phyloP scores from a whole-genome alignment of 2,888 invertebrate genomes.

The Lymantria dispar region DNA sequence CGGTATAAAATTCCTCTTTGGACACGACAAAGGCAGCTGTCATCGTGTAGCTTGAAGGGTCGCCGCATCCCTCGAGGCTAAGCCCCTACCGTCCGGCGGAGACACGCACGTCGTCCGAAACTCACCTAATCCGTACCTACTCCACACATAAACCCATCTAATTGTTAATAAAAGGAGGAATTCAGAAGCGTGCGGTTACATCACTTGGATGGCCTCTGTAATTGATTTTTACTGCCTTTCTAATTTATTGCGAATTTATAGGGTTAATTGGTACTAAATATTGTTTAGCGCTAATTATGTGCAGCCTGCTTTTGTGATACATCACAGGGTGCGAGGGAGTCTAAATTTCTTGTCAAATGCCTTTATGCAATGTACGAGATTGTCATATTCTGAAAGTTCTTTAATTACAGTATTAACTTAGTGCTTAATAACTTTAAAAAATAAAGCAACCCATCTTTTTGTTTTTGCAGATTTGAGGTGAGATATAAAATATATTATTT shows the following conservation, averaged over 20 bases:
- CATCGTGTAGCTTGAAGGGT: slow-evolving; percentile 71
- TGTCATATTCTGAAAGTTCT: no score
- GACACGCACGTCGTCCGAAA: slow-evolving; percentile 73
- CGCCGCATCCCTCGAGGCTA: slow-evolving; percentile 72
- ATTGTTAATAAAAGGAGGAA: slow-evolving; percentile 79
- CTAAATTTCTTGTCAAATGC: no score
- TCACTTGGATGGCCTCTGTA: slow-evolving; percentile 61
- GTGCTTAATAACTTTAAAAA: no score
- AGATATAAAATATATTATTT: no score
- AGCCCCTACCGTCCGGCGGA: slow-evolving; percentile 63
- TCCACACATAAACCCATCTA: slow-evolving; percentile 79
- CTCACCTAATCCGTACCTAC: slow-evolving; percentile 75
- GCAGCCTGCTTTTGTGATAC: slow-evolving; percentile 45
- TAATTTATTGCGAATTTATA: slow-evolving; percentile 68
- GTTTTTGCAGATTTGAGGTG: no score
- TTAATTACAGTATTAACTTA: no score
- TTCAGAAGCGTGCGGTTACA: slow-evolving; percentile 76
- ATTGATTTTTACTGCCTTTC: slow-evolving; percentile 76
- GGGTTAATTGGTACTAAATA: slow-evolving; percentile 66
- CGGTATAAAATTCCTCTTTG: slow-evolving; percentile 72
- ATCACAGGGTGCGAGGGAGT: no score
- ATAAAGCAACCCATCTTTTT: no score
- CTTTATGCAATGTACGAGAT: slow-evolving; percentile 5
- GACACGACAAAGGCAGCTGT: slow-evolving; percentile 78
- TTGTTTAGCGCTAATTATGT: slow-evolving; percentile 67